These are phyloP conservation scores for Brachionus paranguensis DNA, from an alignment of 1,140 invertebrate genomes.

Conservation along the genomic window DNA sequence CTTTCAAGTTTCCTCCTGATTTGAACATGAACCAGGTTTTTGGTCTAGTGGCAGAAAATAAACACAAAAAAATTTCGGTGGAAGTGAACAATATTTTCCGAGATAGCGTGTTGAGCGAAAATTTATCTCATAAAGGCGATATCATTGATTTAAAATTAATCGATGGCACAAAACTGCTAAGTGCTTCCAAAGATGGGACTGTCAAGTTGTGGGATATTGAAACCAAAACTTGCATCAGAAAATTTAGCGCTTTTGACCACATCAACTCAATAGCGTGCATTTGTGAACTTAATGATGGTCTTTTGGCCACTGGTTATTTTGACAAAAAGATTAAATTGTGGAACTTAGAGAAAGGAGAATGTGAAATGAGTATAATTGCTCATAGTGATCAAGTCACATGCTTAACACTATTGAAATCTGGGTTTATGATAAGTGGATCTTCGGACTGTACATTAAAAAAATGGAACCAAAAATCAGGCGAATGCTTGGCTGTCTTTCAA, in stretches of 20 bases:
- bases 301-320: slow-evolving; percentile 92
- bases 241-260: slow-evolving; percentile 80
- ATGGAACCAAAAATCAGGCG: slow-evolving; percentile 65
- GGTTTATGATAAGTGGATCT: slow-evolving; percentile 91
- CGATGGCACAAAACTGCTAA: neutral
- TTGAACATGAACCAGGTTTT: neutral
- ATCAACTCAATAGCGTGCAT: slow-evolving; percentile 82
- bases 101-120: neutral
- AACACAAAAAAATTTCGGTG: neutral
- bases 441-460: slow-evolving; percentile 94
- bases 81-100: neutral
- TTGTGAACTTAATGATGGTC: neutral
- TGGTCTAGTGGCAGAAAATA: neutral
- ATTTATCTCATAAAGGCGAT: neutral
- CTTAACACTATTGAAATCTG: slow-evolving; percentile 66
- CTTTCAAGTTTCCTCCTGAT: neutral
- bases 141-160: neutral
- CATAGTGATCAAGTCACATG: neutral
- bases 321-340: slow-evolving; percentile 98
- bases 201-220: neutral
- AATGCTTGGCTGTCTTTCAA: neutral
- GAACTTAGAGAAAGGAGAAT: slow-evolving; percentile 94
- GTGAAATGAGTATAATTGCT: slow-evolving; percentile 59
- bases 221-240: neutral
- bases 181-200: neutral